Conservation (phyloP, 2,888 invertebrate genomes). For the Julus scanicus region DNA sequence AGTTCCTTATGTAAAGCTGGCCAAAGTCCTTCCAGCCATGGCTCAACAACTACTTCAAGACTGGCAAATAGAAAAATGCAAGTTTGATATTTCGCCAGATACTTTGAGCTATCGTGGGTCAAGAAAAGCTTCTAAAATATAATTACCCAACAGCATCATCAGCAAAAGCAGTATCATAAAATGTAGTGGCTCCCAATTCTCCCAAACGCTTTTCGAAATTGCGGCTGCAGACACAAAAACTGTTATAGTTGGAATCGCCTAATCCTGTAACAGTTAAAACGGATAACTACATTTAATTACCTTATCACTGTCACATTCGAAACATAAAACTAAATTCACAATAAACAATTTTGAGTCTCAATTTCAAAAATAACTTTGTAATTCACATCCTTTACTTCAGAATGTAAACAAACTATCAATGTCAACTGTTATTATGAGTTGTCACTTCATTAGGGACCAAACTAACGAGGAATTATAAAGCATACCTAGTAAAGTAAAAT, state of each 20-base stretch:
- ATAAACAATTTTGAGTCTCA: no score
- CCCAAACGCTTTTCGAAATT: conserved; percentile 66
- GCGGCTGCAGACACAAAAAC: conserved; percentile 70
- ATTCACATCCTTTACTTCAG: no score
- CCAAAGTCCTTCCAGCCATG: conserved; percentile 69
- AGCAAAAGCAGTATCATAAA: conserved; percentile 68
- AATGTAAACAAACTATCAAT: no score
- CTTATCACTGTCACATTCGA: neutral
- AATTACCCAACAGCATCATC: conserved; percentile 71
- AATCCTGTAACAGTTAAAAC: conserved; percentile 65
- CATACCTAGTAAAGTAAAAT: conserved; percentile 69
- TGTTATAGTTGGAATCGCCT: conserved; percentile 72
- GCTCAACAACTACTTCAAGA: conserved; percentile 69
- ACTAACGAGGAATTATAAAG: neutral
- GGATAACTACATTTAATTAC: conserved; percentile 47
- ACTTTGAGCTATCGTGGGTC: neutral
- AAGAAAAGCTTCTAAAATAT: neutral
- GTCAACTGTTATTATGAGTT: no score
- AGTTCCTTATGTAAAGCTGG: conserved; percentile 63
- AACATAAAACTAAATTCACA: no score
- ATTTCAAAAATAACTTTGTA: neutral
- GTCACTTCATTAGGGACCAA: no score
- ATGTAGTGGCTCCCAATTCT: conserved; percentile 68
- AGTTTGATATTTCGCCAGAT: neutral
- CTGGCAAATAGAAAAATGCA: conserved; percentile 61